These are phyloP conservation scores for Eueides isabella DNA, from an alignment of 1,140 invertebrate genomes.

Conservation along the genomic window DNA sequence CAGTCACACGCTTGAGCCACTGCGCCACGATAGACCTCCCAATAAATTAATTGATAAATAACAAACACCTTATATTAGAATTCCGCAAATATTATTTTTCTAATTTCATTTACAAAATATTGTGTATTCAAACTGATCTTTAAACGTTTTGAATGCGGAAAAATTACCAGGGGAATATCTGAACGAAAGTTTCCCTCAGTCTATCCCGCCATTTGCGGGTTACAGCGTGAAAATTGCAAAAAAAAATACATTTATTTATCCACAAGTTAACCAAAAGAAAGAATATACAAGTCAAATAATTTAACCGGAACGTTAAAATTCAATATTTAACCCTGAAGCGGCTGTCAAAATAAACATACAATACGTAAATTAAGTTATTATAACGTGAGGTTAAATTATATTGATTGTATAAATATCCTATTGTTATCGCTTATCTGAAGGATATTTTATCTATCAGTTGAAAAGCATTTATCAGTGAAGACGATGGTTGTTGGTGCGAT, in stretches of 20 bases:
- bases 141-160: too few species aligned
- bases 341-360: constrained; percentile 4
- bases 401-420: neutral
- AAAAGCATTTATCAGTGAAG: too few species aligned
- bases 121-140: too few species aligned
- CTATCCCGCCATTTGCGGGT: neutral
- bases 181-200: too few species aligned
- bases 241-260: neutral
- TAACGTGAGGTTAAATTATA: neutral
- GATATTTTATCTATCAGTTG: neutral
- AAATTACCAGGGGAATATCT: too few species aligned
- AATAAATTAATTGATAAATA: too few species aligned
- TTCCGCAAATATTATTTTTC: too few species aligned
- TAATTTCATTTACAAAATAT: too few species aligned
- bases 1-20: too few species aligned
- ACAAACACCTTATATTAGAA: too few species aligned
- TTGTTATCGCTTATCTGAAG: neutral
- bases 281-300: neutral
- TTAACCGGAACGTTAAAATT: neutral
- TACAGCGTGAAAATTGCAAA: neutral
- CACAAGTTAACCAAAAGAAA: neutral
- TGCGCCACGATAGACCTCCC: too few species aligned
- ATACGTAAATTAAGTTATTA: neutral
- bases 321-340: neutral
- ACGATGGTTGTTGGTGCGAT: too few species aligned